A percentile compares a stretch with the other conserved stretches of the same genome.
phyloP scores from a whole-genome alignment of 2,113 vertebrate genomes.

The Hippolais icterina region DNA sequence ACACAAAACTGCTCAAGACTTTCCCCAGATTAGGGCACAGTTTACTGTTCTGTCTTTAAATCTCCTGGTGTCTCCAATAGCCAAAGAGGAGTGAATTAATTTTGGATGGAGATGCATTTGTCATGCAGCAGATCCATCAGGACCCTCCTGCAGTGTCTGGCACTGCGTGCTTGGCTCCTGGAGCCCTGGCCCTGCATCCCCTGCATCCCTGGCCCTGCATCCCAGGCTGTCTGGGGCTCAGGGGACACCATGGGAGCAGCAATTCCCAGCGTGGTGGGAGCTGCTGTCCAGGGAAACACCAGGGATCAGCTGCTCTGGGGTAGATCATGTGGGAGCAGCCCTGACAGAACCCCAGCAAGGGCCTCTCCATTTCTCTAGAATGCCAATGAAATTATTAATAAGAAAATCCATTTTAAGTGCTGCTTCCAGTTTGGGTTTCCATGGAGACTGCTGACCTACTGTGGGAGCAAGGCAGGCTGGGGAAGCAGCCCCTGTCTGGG shows the following conservation, averaged over 20 bases:
- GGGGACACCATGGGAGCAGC: too few relatives aligned
- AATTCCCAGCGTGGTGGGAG: not conserved
- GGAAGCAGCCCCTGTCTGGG: not conserved
- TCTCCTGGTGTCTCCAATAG: not conserved
- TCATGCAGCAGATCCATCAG: not conserved
- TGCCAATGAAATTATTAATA: not conserved
- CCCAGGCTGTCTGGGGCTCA: too few relatives aligned
- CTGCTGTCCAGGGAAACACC: not conserved
- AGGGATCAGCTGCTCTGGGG: not conserved
- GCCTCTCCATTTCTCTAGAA: not conserved
- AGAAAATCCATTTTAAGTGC: not conserved
- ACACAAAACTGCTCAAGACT: not conserved
- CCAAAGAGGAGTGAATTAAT: not conserved
- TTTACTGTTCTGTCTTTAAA: not conserved
- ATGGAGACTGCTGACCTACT: not conserved
- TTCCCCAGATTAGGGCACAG: not conserved
- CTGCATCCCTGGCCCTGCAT: too few relatives aligned
- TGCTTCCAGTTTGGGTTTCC: not conserved
- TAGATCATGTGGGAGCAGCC: not conserved
- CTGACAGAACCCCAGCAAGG: not conserved
- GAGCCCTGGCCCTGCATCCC: not conserved
- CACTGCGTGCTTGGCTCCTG: not conserved
- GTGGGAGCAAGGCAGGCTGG: not conserved
- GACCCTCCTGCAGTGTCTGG: not conserved
- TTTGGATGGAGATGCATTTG: not conserved